Base-by-base conservation (phyloP, 2,888 invertebrate species). In the Gonocerus acuteangulatus region DNA sequence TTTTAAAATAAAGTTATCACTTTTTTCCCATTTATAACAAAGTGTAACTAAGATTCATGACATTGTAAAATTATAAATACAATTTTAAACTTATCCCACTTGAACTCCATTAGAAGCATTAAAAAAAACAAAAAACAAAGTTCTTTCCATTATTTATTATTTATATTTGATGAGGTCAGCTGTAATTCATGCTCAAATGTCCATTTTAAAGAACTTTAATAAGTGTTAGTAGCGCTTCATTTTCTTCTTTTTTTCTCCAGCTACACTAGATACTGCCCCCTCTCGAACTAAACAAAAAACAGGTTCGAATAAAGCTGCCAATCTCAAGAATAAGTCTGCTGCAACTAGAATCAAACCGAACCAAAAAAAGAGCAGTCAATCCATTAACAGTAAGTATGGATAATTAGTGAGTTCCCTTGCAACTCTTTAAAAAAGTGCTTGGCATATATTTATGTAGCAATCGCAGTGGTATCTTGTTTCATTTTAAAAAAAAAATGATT, bases 191-290 rank as follows among this genome's bases (percentile, higher is more conserved):
- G 51, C 51, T 51, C n/a, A 59, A 59, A 48, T 54, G 54, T 60
- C 54, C 54, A 54, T 59, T 64, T 19, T 34, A 9, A 34, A 36
- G 19, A 51, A n/a, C 27, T 34, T 45, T 34, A 21, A 15, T 16
- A 44, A 42, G 54, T 44, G 39, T 44, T 42, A 54, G 54, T 32
- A 54, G 54, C 54, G 54, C 54, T 54, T 54, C 65, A 66, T 67
- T 71, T 66, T 70, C 68, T 72, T 72, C 72, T 71, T 68, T 69
- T 68, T 64, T 60, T 75, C 82, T 83, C 79, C 83, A 85, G 84
- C 84, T 76, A 83, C 82, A 81, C 80, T 84, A 78, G 82, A 82
- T 79, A 83, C 84, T 78, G 81, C 80, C 78, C 82, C 82, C 79
- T 81, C 82, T 81, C 82, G 81, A 78, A 79, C 79, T 77, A 82